Conservation (phyloP, 1,140 invertebrate genomes). For the Solenopsis fugax region DNA sequence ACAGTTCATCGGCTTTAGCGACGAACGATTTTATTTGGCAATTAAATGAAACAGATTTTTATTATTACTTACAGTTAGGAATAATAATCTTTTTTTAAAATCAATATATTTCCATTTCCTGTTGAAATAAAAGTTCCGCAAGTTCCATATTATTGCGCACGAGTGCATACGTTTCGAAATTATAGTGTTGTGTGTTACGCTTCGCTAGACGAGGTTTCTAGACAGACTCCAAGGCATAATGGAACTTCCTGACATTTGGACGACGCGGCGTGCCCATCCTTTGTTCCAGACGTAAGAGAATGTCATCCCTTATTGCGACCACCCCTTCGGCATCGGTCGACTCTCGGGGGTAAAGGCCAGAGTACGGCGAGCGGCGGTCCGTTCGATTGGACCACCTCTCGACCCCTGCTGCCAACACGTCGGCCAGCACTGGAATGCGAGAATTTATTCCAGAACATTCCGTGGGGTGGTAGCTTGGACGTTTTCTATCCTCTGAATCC, state of each 20-base stretch:
- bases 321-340: constrained; percentile 40
- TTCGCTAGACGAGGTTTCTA: not conserved
- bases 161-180: constrained; percentile 5
- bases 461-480: constrained; percentile 56
- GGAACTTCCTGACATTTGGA: constrained; percentile 71
- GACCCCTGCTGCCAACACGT: constrained; percentile 33
- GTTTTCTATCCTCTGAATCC: constrained; percentile 49
- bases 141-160: not conserved
- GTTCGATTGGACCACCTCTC: constrained; percentile 66
- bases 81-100: constrained; percentile 14
- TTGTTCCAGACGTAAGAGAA: constrained; percentile 75
- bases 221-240: constrained; percentile 69
- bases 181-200: not conserved
- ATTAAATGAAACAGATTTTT: constrained; percentile 17
- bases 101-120: not conserved
- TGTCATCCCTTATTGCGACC: constrained; percentile 76
- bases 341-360: constrained; percentile 41
- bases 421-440: constrained; percentile 68
- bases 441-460: constrained; percentile 76
- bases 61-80: not conserved
- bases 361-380: constrained; percentile 57
- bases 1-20: constrained; percentile 13
- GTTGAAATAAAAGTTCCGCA: constrained; percentile 1
- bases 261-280: constrained; percentile 55
- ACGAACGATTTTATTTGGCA: constrained; percentile 2